Base-by-base conservation (phyloP, 1,140 invertebrate genomes). In the Dendrolimus kikuchii region DNA sequence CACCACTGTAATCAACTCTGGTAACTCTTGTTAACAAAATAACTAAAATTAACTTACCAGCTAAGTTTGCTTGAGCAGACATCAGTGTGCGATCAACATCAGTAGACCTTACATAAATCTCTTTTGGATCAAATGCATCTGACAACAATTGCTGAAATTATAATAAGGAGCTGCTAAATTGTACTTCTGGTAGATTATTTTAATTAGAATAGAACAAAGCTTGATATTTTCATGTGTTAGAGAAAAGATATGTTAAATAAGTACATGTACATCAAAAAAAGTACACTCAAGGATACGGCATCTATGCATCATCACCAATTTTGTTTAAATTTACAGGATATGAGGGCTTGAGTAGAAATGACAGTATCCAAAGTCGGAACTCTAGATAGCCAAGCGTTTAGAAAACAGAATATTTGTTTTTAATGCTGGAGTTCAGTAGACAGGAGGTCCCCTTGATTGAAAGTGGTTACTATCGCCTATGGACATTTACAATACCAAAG, bases 81-180 rank as follows among this genome's bases (percentile, higher is more conserved):
- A 96, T 97, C 5, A 98, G 79, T 8, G 96, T 96, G 23, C 96
- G 89, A 87, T 98, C 95, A 2, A 93, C 91, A 84, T 96, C 93
- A 3, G 96, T 97, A 51, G 95, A 96, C 48, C 88, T 88, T 0
- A 96, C 78, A 64, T 90, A 90, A 48, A 96, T 90, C 70, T 96
- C 75, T 6, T 82, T 68, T 53, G 66, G 79, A 57, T 87, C 91
- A 90, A 76, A 92, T 53, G 59, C 83, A 7, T 80, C 53, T 83
- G 81, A 88, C 60, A 94, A 51, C 37, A 90, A 59, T 38, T 83
- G 62, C 78, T 73, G 58, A 38, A 72, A 75, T 45, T 37, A 51
- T 41, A 44, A 53, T 2, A 50, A 10, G 5, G 8, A 40, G 23
- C 41, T 7, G 6, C 39, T 49, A 41, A 43, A 51, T 6, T 39